Evolutionary conservation across 2,113 vertebrate genomes (phyloP), one percentile per base, ranked within the genome.

Genomic region (Phainopepla nitens): DNA sequence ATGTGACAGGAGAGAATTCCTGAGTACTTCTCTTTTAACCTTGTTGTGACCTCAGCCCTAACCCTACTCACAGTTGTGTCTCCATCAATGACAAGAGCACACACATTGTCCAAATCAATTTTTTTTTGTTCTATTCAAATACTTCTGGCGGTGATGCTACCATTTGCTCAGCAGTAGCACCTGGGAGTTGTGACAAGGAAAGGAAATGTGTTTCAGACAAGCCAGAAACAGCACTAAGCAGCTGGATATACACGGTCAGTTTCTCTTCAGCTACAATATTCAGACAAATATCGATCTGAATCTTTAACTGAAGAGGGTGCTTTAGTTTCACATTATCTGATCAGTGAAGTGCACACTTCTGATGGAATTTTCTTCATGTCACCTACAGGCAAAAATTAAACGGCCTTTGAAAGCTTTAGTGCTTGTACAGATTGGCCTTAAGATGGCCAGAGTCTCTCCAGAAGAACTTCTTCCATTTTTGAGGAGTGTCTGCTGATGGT

Each of bases 71-170:
- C 86, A 92, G 45, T 93, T 90, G 73, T 91, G 69, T 93, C 90
- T 91, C 73, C 89, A 13, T 97, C 94, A 82, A n/a, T 94, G 87
- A 85, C 94, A 93, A 56, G 66, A 93, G 47, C 83, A 84, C 83
- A 87, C 35, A 94, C 82, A 93, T 95, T 96, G 92, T 96, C 91
- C 58, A 51, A 86, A 95, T 96, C 90, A 86, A 66, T 97, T 96
- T 94, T 82, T 88, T 89, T 78, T 96, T 93, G 45, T 94, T 93
- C 87, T 96, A 96, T 97, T 97, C 89, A 92, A 96, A 94, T 97
- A 85, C 85, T 93, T 94, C 91, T 92, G 93, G 88, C 89, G 90
- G 44, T 28, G 75, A 90, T 90, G 92, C 92, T 97, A 94, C 91
- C 91, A 77, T 97, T 97, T 98, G 89, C 87, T 97, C 93, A 89